phyloP scores from a whole-genome alignment of 2,888 invertebrate genomes.

The Rhagophthalmus giganteus region DNA sequence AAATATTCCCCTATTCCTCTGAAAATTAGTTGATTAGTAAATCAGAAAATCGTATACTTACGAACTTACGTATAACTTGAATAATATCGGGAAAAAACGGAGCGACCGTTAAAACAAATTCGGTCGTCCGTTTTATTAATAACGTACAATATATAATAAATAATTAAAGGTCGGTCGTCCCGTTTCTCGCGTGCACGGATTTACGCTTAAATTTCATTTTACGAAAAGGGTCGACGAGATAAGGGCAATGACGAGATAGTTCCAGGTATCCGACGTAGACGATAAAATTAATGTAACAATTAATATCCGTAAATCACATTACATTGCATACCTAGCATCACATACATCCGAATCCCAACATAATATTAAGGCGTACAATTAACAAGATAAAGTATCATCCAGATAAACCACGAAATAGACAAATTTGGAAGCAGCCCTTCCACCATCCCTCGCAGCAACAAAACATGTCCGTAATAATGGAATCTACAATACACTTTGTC shows the following conservation, averaged over 20 bases:
- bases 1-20: no score
- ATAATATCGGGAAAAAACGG: no score
- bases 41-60: no score
- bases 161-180: no score
- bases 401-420: conserved; percentile 33
- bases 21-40: no score
- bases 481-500: conserved; percentile 51
- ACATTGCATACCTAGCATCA: conserved; percentile 3
- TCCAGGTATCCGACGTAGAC: background rate
- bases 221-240: background rate
- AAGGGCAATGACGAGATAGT: background rate
- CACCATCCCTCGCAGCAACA: conserved; percentile 26
- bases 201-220: no score
- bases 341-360: conserved; percentile 21
- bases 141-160: no score
- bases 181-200: no score
- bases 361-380: conserved; percentile 25
- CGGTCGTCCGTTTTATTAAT: no score
- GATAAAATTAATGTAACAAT: conserved; percentile 3
- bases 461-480: conserved; percentile 42
- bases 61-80: no score
- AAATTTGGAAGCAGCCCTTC: conserved; percentile 28
- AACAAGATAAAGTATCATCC: conserved; percentile 29
- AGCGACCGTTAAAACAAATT: no score
- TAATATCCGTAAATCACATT: conserved; percentile 12